Conservation (phyloP, 1,140 invertebrate genomes). For the Drosophila littoralis region DNA sequence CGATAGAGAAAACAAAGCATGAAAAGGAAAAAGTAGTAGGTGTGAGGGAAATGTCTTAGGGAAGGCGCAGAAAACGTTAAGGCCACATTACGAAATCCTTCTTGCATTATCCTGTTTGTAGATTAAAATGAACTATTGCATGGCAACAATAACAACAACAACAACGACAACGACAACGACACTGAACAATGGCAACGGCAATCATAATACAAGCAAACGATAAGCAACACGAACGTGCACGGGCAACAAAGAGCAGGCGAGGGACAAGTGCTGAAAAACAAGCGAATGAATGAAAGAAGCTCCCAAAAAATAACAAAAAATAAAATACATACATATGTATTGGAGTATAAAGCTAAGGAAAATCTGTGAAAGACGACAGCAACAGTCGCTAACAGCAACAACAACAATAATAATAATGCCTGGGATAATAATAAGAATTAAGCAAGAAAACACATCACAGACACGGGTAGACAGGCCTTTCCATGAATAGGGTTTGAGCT, state of each 20-base stretch:
- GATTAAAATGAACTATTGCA: constrained; percentile 83
- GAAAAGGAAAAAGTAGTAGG: constrained; percentile 33
- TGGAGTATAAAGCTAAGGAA: constrained; percentile 33
- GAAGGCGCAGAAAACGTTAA: constrained; percentile 40
- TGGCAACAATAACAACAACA: constrained; percentile 53
- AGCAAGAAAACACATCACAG: constrained; percentile 81
- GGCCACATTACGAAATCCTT: constrained; percentile 78
- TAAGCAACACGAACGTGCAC: constrained; percentile 75
- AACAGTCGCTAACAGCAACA: constrained; percentile 28
- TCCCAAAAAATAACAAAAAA: constrained; percentile 6
- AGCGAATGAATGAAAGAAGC: constrained; percentile 44
- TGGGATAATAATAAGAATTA: constrained; percentile 82
- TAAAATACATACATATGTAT: constrained; percentile 16
- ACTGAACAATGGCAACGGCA: constrained; percentile 74
- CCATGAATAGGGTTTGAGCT: constrained; percentile 37
- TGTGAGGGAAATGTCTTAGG: constrained; percentile 18
- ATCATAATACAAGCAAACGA: constrained; percentile 80
- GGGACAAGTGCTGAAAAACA: constrained; percentile 67
- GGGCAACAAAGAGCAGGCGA: constrained; percentile 31
- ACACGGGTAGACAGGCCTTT: constrained; percentile 53
- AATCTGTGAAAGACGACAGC: constrained; percentile 70
- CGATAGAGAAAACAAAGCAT: constrained; percentile 63
- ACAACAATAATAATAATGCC: constrained; percentile 76
- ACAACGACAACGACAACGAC: constrained; percentile 42
- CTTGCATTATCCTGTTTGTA: constrained; percentile 81